phyloP scores from a whole-genome alignment of 2,113 vertebrate genomes.

The Melanotaenia duboulayi region DNA sequence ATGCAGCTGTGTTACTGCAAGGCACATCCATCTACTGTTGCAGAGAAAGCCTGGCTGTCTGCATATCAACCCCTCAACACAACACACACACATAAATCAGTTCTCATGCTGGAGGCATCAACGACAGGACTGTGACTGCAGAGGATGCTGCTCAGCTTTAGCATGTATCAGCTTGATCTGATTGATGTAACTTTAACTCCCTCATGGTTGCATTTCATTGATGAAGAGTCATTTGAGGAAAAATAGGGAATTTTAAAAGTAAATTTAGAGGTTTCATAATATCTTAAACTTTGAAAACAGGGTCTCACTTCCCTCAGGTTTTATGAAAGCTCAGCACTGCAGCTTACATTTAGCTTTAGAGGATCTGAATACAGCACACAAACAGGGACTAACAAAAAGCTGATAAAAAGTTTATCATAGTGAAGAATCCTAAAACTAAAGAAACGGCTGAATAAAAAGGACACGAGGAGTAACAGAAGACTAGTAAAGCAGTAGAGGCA shows the following conservation, averaged over 20 bases:
- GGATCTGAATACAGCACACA: too few relatives aligned
- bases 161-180: conserved; percentile 26
- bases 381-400: too few relatives aligned
- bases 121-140: neutral
- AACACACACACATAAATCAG: conserved; percentile 4
- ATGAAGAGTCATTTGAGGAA: neutral
- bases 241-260: neutral
- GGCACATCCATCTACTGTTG: neutral
- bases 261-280: too few relatives aligned
- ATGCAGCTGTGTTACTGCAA: neutral
- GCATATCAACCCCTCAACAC: neutral
- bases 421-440: too few relatives aligned
- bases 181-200: neutral
- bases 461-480: too few relatives aligned
- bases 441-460: too few relatives aligned
- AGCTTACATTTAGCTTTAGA: too few relatives aligned
- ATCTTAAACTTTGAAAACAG: too few relatives aligned
- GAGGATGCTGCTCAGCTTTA: neutral
- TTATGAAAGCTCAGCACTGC: too few relatives aligned
- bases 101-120: conserved; percentile 6
- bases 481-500: too few relatives aligned
- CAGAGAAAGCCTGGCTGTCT: neutral
- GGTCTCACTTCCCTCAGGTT: too few relatives aligned
- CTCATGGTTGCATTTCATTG: neutral
- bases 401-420: too few relatives aligned